Evolutionary conservation across 2,888 invertebrate genomes (phyloP), one percentile per base, ranked within the genome.

Genomic region (Dioctria linearis): DNA sequence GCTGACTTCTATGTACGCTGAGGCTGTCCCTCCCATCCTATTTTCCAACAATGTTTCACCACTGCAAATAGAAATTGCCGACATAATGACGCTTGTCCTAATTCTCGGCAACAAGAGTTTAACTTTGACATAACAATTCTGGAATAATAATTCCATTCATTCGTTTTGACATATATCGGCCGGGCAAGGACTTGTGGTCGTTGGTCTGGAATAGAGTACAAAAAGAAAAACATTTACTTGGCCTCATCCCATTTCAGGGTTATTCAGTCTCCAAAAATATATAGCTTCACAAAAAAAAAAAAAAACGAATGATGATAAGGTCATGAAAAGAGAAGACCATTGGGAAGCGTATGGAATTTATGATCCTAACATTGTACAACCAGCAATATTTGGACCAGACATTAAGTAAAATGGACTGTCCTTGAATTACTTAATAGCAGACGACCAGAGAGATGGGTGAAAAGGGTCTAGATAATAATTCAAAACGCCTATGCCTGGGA

Each of bases 31-130:
- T 25, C 25, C 25, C 25, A 25, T 25, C 25, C 25, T 25, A 25
- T 1, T 25, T 25, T 25, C 25, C 25, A 25, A 25, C 25, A 25
- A 25, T 25, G 25, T 25, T 25, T 25, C 57, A 57, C 25, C 25
- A 43, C 25, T 59, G 43, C 59, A 75, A 75, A 75, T 75, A 59
- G 75, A 43, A 75, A n/a, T 42, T 75, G 42, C 42, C 61, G 61
- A 75, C 61, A 75, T 75, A 75, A 75, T 75, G 75, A 75, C 75
- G 40, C 75, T 75, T 75, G 75, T 75, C 75, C 75, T 61, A 75
- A 75, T 75, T 59, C 59, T 13, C 11, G 59, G 39, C 59, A 25
- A 75, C 75, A 75, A 59, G 75, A 75, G 59, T 75, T 75, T 75
- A 59, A 75, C 59, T 75, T 75, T 59, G 25, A 75, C 43, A 75